Base-by-base conservation (phyloP, 2,888 invertebrate species). In the Dasysyrphus tricinctus region DNA sequence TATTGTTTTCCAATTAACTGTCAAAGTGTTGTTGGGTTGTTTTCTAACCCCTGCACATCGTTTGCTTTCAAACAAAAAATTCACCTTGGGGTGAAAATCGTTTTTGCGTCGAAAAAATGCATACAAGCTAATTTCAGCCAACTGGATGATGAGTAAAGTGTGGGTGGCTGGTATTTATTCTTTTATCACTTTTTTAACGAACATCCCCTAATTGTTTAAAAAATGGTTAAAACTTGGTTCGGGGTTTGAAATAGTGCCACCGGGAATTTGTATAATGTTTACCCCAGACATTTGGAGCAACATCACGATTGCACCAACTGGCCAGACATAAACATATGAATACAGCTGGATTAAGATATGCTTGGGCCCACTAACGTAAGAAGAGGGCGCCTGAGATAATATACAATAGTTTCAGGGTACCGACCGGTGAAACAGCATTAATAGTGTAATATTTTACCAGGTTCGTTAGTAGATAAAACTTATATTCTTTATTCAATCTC, bases 1-100 rank as follows among this genome's bases (percentile, higher is more conserved):
- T 86, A 86, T 86, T 86, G 86, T 86, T 86, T 86, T 86, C 78
- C 86, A 82, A 86, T 86, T 86, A 86, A 75, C 82, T 79, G 82
- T 61, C 78, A 75, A 74, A 77, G 78, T 82, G 86, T 75, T 82
- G 70, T 70, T 85, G 73, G 77, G 39, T 47, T 72, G 74, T 63
- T 70, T 73, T 37, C 14, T 72, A 65, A 59, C 65, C 80, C 57
- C 54, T 14, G 5, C n/a, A 9, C 24, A n/a, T 14, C 67, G 42
- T 19, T 65, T 56, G 29, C 42, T 24, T 24, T 73, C 6, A n/a
- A 32, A 44, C 8, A 42, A 65, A 65, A 65, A 49, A 74, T 42
- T 8, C 19, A 5, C 56, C 37, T 39, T 11, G 14, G 76, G 81
- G 81, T 69, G 67, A 70, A 75, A 61, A 80, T 6, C 6, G 24